Percentiles rank a stretch among this genome's conserved stretches.
Conservation (phyloP, 2,888 invertebrate species). For the Rhorus exstirpatorius region DNA sequence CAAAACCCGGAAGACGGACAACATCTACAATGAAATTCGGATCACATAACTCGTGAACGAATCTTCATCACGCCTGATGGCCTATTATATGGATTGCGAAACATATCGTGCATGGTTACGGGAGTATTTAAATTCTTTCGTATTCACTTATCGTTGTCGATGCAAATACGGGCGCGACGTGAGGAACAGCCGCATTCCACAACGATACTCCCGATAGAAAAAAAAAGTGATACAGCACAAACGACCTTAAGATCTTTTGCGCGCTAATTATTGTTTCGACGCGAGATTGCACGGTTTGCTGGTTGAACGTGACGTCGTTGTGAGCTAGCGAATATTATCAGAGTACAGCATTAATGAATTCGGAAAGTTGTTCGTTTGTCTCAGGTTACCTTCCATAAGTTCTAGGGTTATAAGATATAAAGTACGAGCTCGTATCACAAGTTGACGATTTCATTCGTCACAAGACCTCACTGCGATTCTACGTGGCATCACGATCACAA, state of each 20-base stretch:
- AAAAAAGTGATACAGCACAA: neutral
- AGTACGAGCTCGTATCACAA: too few species aligned
- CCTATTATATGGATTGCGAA: conserved; percentile 29
- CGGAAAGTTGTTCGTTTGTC: too few species aligned
- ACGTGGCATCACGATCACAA: too few species aligned
- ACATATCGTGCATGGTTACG: conserved; percentile 24
- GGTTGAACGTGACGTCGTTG: neutral
- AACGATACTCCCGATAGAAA: neutral
- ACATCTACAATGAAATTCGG: conserved; percentile 1
- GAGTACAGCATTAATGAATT: too few species aligned
- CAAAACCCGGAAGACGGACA: neutral
- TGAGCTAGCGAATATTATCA: too few species aligned
- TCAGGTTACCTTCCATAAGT: too few species aligned
- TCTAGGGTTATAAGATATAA: too few species aligned
- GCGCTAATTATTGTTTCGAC: neutral
- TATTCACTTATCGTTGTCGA: conserved; percentile 69
- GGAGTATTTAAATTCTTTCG: conserved; percentile 66
- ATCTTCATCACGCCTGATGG: too few species aligned
- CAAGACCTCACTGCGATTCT: too few species aligned
- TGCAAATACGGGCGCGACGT: conserved; percentile 69
- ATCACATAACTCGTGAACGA: conserved; percentile 10
- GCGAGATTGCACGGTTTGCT: neutral
- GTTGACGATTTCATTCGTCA: too few species aligned
- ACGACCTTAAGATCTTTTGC: neutral
- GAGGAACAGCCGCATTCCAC: conserved; percentile 70